Percentiles rank a stretch among this genome's conserved stretches.
Conservation (phyloP, 2,888 invertebrate genomes). For the Drosophila rubida region DNA sequence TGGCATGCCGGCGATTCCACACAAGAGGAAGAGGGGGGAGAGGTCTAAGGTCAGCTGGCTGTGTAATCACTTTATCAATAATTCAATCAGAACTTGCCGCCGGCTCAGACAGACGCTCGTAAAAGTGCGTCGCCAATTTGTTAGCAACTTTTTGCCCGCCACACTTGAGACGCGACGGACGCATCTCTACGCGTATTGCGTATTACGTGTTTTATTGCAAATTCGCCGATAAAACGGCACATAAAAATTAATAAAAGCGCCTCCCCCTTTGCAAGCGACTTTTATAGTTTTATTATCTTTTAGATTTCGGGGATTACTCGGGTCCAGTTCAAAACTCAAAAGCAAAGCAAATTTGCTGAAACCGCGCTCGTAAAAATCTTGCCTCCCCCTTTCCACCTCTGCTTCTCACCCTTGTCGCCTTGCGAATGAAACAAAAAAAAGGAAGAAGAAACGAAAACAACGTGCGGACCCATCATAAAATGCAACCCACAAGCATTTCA, state of each 20-base stretch:
- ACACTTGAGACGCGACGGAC: conserved; percentile 42
- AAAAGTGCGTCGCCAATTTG: conserved; percentile 69
- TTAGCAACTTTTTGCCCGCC: conserved; percentile 9
- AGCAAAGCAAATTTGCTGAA: conserved; percentile 59
- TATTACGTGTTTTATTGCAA: conserved; percentile 71
- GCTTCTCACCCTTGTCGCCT: not conserved
- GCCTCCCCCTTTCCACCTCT: not conserved
- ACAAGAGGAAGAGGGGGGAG: not conserved
- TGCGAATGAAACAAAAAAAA: not conserved
- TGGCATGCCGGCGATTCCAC: too few species aligned
- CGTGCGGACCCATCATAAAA: conserved; percentile 23
- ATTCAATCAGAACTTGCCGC: conserved; percentile 73
- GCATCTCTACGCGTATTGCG: conserved; percentile 1
- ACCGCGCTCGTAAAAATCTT: conserved; percentile 68
- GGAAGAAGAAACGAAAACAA: not conserved
- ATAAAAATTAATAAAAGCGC: conserved; percentile 79
- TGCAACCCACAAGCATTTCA: conserved; percentile 53
- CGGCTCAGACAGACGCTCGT: conserved; percentile 53
- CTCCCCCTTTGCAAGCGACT: conserved; percentile 6
- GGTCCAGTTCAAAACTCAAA: conserved; percentile 42
- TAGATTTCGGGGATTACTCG: conserved; percentile 36
- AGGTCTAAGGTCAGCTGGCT: conserved; percentile 34
- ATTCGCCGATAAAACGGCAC: conserved; percentile 58
- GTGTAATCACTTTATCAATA: conserved; percentile 78
- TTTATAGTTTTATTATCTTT: conserved; percentile 75